These are phyloP conservation scores for Theretra japonica DNA, from an alignment of 2,888 invertebrate species.

Conservation along the genomic window DNA sequence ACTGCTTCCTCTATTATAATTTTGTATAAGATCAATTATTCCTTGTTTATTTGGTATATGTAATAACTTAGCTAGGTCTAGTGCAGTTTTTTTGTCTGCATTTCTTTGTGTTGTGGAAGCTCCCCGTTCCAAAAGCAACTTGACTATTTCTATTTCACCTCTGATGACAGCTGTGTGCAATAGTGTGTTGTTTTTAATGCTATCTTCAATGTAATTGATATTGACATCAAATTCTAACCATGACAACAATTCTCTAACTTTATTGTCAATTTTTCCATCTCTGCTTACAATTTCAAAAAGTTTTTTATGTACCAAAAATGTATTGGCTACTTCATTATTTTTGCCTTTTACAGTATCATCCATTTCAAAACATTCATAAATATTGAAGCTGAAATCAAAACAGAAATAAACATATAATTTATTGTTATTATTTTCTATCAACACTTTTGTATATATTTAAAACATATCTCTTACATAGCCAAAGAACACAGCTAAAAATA, in stretches of 20 bases:
- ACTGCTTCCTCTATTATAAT: background rate
- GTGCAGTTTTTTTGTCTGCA: background rate
- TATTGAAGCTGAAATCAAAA: too few species aligned
- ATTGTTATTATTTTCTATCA: too few species aligned
- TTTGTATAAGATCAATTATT: background rate
- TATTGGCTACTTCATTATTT: background rate
- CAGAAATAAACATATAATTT: too few species aligned
- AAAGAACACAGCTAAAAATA: too few species aligned
- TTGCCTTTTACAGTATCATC: too few species aligned
- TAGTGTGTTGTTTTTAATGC: background rate
- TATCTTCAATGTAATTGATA: background rate
- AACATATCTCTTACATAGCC: too few species aligned
- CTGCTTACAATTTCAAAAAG: background rate
- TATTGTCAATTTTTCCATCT: background rate
- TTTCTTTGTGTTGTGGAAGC: background rate
- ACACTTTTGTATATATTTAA: too few species aligned
- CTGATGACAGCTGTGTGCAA: background rate
- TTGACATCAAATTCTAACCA: background rate
- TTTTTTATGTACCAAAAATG: background rate
- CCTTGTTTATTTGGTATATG: background rate
- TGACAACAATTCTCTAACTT: background rate
- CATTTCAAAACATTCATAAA: too few species aligned
- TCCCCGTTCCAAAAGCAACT: background rate
- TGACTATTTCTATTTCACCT: background rate
- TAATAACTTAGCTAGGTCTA: background rate